Evolutionary conservation across 2,113 vertebrate genomes (phyloP), one percentile per base, ranked within the genome.

Genomic region (Callipepla californica): DNA sequence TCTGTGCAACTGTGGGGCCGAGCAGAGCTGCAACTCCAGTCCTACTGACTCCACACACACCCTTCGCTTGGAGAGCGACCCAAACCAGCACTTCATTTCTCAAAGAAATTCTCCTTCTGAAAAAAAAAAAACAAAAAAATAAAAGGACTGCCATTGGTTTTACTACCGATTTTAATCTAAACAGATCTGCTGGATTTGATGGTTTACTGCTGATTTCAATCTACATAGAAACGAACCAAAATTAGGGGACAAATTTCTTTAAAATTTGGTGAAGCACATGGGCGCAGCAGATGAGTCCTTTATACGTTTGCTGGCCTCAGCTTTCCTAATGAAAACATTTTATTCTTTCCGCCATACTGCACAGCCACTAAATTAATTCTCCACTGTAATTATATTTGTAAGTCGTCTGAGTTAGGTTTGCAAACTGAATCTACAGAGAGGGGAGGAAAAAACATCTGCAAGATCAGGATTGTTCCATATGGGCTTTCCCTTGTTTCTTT

Each of bases 381-480:
- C n/a, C 1, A 3, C 51, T 81, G 44, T 85, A 96, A 95, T 94
- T 70, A 38, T 86, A 90, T 93, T 96, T 96, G 81, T 94, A 83
- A 85, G 92, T 94, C 78, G 34, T 86, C 65, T 68, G 81, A 92
- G 88, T 70, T 86, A 40, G 59, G 34, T 88, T 95, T 95, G 65
- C 32, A 93, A 92, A 94, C 34, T 9, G 17, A 85, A 89, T 51
- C 62, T 68, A 59, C 44, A 9, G 2, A 85, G 40, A 94, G 7
- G 4, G 32, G 13, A 65, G 9, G 10, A 6, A 85, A 85, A 86
- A 82, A 0, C 36, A 91, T 94, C 67, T 89, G 57, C 36, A 94
- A 90, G 28, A 50, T 90, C 22, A 85, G 86, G 69, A 88, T 69
- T 94, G 40, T 90, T 96, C 66, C 85, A 86, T 91, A 36, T 55